Evolutionary conservation across 2,113 vertebrate genomes (phyloP).

Genomic region (Notarius lentiginosus): DNA sequence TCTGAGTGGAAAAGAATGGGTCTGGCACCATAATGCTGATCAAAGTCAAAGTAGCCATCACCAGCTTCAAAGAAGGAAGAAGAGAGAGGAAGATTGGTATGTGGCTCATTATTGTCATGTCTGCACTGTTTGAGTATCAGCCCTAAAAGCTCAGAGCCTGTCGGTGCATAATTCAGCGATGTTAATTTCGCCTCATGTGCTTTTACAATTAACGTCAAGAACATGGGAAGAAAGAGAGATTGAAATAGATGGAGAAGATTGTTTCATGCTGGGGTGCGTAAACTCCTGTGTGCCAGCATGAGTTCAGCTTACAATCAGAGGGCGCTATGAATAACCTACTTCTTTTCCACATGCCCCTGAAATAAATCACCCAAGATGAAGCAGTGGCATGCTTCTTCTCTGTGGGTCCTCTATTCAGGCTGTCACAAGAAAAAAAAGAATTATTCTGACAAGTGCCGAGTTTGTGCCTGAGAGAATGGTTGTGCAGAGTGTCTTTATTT

Average conservation of each 20-base stretch:
- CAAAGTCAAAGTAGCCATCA: slow-evolving; percentile 29
- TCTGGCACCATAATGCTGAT: slow-evolving; percentile 14
- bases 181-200: neutral
- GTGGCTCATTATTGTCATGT: slow-evolving; percentile 17
- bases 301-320: neutral
- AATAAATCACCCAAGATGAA: slow-evolving; percentile 26
- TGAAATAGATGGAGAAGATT: neutral
- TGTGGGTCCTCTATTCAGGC: slow-evolving; percentile 5
- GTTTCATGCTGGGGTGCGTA: neutral
- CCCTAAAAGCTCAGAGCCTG: neutral
- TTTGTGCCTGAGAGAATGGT: neutral
- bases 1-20: neutral
- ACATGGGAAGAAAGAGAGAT: neutral
- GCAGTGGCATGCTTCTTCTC: slow-evolving; percentile 14
- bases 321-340: slow-evolving; percentile 22
- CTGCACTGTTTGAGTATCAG: neutral
- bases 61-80: slow-evolving; percentile 20
- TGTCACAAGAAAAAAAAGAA: slow-evolving; percentile 1
- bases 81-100: neutral
- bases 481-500: neutral
- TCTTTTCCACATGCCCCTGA: neutral
- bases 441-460: neutral
- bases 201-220: slow-evolving; percentile 7
- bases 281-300: neutral
- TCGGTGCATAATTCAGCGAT: neutral